These are phyloP conservation scores for Tuberolachnus salignus DNA, from an alignment of 2,888 invertebrate species.

Conservation along the genomic window DNA sequence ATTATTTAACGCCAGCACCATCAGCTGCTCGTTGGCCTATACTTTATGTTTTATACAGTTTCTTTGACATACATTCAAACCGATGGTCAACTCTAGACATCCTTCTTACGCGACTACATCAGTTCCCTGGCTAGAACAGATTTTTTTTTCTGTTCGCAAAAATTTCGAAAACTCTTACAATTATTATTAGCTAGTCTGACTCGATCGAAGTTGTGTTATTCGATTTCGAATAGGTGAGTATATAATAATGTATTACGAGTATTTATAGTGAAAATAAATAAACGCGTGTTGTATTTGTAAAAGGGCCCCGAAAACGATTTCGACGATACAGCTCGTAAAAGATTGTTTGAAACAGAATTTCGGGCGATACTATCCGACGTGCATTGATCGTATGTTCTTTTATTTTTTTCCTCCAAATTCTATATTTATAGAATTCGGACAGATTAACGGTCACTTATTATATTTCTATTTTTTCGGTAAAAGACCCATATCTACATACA, in stretches of 20 bases:
- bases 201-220: not conserved
- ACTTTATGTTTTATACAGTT: constrained; percentile 7
- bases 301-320: not conserved
- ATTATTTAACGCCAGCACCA: not conserved
- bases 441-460: too few species aligned
- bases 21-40: not conserved
- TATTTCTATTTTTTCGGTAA: too few species aligned
- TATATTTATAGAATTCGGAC: too few species aligned
- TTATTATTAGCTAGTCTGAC: not conserved
- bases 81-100: constrained; percentile 11
- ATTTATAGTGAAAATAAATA: too few species aligned
- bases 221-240: not conserved
- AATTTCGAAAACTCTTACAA: not conserved
- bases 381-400: too few species aligned
- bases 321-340: not conserved
- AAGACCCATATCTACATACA: too few species aligned
- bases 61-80: constrained; percentile 13
- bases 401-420: too few species aligned
- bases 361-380: too few species aligned
- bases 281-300: not conserved
- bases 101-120: not conserved
- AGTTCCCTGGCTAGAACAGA: constrained; percentile 1
- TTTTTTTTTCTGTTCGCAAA: not conserved
- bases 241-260: not conserved
- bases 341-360: too few species aligned